Base-by-base conservation (phyloP, 2,888 invertebrate genomes). In the Mythimna lalbum region DNA sequence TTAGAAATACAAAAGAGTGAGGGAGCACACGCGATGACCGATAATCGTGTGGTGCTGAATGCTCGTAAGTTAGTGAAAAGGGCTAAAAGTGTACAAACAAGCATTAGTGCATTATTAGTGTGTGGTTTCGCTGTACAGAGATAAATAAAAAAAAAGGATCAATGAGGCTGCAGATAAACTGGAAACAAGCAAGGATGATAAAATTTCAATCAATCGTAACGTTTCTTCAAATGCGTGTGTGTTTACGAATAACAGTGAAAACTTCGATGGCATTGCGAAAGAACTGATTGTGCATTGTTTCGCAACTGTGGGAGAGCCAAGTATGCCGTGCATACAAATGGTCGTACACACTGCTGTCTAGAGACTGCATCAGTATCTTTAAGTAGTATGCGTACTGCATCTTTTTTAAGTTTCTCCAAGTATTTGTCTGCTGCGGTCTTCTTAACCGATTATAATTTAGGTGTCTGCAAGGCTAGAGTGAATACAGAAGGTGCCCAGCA, bases 251-350 rank as follows among this genome's bases (percentile, higher is more conserved):
- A 23, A 12, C 1, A 27, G 61, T 27, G 2, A 4, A 31, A 36
- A 12, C 21, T 57, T n/a, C 31, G 17, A 19, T 63, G n/a, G 23
- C 4, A 17, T 10, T 23, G n/a, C n/a, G n/a, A 59, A 21, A 49
- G 67, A 6, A 47, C 43, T n/a, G 31, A 49, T 33, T 12, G 60
- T 49, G 33, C 4, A 43, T 33, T 21, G 23, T 50, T 55, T 76
- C 12, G 73, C 31, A 76, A 76, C 36, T 33, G 39, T 10, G 6
- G 14, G 33, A 52, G 52, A 36, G 21, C 21, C 33, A 14, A 19
- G 68, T 17, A 23, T 19, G 19, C 21, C 49, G 10, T 53, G 73
- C 69, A 73, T 73, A 76, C 76, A 50, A 73, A 73, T 76, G 12
- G 39, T 21, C 19, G 4, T 12, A 4, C 14, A 43, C 43, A 36